phyloP scores from a whole-genome alignment of 2,113 vertebrate genomes.

The Saccopteryx leptura region DNA sequence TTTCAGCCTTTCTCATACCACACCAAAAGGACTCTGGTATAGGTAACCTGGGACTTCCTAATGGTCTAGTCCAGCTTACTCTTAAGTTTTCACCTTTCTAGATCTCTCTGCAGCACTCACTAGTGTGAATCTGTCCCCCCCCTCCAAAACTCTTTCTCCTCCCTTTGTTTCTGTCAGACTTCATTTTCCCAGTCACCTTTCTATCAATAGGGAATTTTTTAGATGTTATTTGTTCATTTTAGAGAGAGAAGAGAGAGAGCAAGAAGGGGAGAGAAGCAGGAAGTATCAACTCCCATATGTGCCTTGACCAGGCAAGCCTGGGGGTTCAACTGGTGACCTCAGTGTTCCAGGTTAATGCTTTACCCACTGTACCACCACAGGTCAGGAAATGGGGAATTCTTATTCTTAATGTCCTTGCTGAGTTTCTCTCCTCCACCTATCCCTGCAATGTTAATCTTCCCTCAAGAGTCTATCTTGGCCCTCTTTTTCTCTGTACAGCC shows the following conservation, averaged over 20 bases:
- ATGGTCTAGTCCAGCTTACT: background rate
- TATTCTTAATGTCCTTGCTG: background rate
- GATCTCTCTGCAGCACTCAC: background rate
- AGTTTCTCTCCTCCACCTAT: background rate
- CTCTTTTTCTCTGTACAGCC: background rate
- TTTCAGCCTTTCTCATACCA: background rate
- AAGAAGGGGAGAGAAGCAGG: too few relatives aligned
- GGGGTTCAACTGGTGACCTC: too few relatives aligned
- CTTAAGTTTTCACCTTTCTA: background rate
- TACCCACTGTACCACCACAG: too few relatives aligned
- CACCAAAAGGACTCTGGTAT: background rate
- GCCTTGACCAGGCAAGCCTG: too few relatives aligned
- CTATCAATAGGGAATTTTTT: background rate
- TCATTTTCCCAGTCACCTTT: background rate
- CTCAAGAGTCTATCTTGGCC: background rate
- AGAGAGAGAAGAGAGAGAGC: too few relatives aligned
- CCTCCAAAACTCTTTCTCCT: background rate
- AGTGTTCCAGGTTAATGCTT: too few relatives aligned
- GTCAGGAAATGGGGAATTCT: background rate
- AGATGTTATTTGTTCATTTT: too few relatives aligned
- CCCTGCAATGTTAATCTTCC: background rate
- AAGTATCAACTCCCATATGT: too few relatives aligned
- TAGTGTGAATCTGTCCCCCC: background rate
- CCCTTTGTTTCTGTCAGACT: background rate
- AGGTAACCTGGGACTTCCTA: background rate